Evolutionary conservation across 2,797 vertebrate species (phyloP), one percentile per base, ranked within the genome.

Genomic region (Sebastes wilsoni): DNA sequence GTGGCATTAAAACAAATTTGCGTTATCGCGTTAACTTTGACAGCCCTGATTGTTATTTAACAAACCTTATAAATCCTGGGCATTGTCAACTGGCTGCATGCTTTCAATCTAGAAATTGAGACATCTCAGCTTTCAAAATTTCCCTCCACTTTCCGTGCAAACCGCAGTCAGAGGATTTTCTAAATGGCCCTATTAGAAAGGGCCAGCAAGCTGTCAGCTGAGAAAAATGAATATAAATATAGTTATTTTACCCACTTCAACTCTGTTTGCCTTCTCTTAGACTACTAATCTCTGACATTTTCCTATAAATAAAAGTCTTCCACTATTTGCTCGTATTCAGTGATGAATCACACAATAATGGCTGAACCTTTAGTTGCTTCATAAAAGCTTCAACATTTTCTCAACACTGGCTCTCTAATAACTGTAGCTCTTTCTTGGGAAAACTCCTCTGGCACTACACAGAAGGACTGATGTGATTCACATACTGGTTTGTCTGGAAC

Each of bases 301-400:
- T 77, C 67, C 59, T 79, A 70, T 56, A 54, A 86, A 88, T 82
- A 72, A 78, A 67, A 14, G 27, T 71, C 70, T 69, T 30, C 36
- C 38, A 70, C 49, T 54, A 6, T 34, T 77, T 23, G 20, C 30
- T 77, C 3, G 23, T 72, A 64, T 38, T 81, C 23, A 16, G 42
- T 27, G 55, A 81, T 80, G 62, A 91, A 77, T 80, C 75, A 71
- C 80, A 55, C 54, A n/a, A 18, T 13, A 75, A 69, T 16, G 25
- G 61, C 59, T 54, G 34, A 79, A 70, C 46, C 52, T 76, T 58
- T 13, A 72, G 34, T n/a, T 67, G 65, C 71, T 72, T 81, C 11
- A 69, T 74, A 66, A 87, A 71, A 71, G 65, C 66, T 66, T 67
- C 30, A 70, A 52, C 10, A 65, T 74, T 83, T 83, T 36, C 62